Evolutionary conservation across 2,797 vertebrate genomes (phyloP).

Genomic region (Sebastes taczanowskii): DNA sequence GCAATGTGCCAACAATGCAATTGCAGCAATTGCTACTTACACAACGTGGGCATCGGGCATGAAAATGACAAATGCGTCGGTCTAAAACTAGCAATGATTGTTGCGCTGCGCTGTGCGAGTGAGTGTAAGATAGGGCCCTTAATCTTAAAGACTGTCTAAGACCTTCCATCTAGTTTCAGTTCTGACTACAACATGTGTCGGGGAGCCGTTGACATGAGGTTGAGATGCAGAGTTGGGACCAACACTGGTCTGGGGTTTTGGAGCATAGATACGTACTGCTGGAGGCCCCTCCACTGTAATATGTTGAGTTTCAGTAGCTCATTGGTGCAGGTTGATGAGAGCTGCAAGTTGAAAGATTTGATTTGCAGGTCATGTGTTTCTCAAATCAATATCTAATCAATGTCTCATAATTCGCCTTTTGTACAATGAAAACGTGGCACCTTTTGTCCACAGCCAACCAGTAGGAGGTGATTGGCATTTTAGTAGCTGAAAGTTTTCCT

Average conservation of each 20-base stretch:
- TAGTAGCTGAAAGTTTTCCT: slow-evolving; percentile 22
- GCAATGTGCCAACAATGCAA: too few relatives aligned
- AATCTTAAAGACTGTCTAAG: neutral
- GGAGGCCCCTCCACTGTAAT: neutral
- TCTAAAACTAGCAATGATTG: too few relatives aligned
- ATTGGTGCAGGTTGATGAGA: neutral
- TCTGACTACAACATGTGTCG: neutral
- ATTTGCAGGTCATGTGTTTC: slow-evolving; percentile 39
- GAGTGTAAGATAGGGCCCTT: too few relatives aligned
- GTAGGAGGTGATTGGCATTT: slow-evolving; percentile 22
- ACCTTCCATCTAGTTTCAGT: neutral
- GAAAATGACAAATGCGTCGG: too few relatives aligned
- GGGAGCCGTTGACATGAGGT: neutral
- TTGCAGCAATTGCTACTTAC: too few relatives aligned
- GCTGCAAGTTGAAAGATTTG: slow-evolving; percentile 37
- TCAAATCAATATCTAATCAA: slow-evolving; percentile 75
- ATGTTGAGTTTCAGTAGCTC: neutral
- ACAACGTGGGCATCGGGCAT: too few relatives aligned
- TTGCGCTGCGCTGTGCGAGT: too few relatives aligned
- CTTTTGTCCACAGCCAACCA: slow-evolving; percentile 12
- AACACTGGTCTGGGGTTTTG: neutral
- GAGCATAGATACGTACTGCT: too few relatives aligned
- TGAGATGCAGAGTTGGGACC: neutral
- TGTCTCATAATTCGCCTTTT: slow-evolving; percentile 53
- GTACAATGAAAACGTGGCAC: slow-evolving; percentile 31